Conservation (phyloP, 2,113 vertebrate genomes). For the Semicossyphus pulcher region DNA sequence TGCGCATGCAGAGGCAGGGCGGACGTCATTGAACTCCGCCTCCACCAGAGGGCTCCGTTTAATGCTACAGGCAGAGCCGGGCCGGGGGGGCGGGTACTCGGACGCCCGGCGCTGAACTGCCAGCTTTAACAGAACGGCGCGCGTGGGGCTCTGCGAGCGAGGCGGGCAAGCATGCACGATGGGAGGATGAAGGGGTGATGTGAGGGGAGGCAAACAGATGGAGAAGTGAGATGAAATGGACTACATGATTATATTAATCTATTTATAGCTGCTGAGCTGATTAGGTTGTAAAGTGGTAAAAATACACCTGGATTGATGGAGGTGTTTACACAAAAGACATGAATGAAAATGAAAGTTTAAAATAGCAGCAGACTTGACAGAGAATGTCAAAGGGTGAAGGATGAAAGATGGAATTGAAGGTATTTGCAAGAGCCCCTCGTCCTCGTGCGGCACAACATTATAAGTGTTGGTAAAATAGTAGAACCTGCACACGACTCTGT, state of each 20-base stretch:
- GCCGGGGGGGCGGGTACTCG: slow-evolving; percentile 80
- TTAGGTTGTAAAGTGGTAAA: no score
- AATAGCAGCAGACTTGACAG: neutral
- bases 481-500: neutral
- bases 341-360: neutral
- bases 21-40: slow-evolving; percentile 80
- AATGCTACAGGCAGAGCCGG: slow-evolving; percentile 87
- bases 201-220: slow-evolving; percentile 36
- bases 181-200: slow-evolving; percentile 60
- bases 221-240: neutral
- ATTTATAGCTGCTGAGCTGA: neutral
- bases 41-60: slow-evolving; percentile 82
- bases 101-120: slow-evolving; percentile 85
- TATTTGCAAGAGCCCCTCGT: neutral
- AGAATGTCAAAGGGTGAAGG: neutral
- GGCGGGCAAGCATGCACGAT: slow-evolving; percentile 68
- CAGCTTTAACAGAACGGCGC: slow-evolving; percentile 89
- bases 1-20: slow-evolving; percentile 85
- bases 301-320: no score
- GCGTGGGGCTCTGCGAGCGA: slow-evolving; percentile 85
- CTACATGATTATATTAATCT: no score
- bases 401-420: neutral
- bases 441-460: neutral
- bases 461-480: neutral
- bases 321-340: neutral